These are phyloP conservation scores for Amniataba percoides DNA, from an alignment of 2,797 vertebrate genomes.

Conservation along the genomic window DNA sequence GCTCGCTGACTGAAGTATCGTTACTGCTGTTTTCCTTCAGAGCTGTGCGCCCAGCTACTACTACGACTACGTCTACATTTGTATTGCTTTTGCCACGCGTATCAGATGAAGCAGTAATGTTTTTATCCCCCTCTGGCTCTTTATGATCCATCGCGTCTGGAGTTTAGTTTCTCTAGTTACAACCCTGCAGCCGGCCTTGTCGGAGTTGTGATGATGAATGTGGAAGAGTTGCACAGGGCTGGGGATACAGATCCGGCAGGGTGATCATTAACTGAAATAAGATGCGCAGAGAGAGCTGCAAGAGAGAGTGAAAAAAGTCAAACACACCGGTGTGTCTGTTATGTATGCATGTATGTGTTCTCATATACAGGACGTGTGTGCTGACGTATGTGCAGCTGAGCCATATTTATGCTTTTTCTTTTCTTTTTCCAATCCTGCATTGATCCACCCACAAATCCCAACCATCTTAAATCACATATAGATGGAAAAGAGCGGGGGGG, in stretches of 20 bases:
- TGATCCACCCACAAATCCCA: constrained; percentile 59
- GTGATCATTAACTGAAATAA: constrained; percentile 52
- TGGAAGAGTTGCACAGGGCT: constrained; percentile 36
- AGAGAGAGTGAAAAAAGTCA: neutral
- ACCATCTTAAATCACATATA: constrained; percentile 55
- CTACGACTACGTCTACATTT: neutral
- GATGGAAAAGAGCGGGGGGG: constrained; percentile 18
- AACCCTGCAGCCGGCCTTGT: constrained; percentile 34
- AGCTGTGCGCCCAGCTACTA: neutral
- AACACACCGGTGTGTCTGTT: neutral
- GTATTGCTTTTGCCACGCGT: constrained; percentile 30
- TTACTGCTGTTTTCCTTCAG: constrained; percentile 9
- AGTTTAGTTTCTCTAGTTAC: constrained; percentile 51
- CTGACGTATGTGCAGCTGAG: constrained; percentile 25
- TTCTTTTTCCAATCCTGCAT: constrained; percentile 28
- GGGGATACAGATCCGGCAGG: constrained; percentile 41
- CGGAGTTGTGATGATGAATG: constrained; percentile 44
- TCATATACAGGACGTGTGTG: constrained; percentile 20
- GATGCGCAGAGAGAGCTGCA: constrained; percentile 38
- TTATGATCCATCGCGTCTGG: constrained; percentile 53
- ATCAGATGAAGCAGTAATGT: constrained; percentile 30
- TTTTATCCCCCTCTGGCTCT: constrained; percentile 36
- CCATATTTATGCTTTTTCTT: constrained; percentile 25
- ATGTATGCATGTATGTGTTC: constrained; percentile 10
- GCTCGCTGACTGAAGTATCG: neutral